phyloP scores from a whole-genome alignment of 2,113 vertebrate species.

The Cervus canadensis region DNA sequence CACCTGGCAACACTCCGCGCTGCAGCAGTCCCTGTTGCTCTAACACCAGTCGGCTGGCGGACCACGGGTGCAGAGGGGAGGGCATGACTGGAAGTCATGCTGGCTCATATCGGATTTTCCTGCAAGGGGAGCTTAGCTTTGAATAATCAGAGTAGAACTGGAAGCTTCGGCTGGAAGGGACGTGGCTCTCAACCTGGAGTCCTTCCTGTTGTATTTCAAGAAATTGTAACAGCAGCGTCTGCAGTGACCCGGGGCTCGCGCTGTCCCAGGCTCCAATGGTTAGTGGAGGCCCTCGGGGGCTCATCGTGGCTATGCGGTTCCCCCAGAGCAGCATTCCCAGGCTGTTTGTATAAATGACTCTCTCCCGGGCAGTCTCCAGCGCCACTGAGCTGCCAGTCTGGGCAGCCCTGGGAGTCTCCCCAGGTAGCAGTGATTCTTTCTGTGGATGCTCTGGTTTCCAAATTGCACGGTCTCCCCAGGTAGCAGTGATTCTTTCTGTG shows the following conservation, averaged over 20 bases:
- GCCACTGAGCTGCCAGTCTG: neutral
- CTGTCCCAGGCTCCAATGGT: neutral
- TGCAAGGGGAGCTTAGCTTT: neutral
- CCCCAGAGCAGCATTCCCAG: neutral
- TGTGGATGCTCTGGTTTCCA: neutral
- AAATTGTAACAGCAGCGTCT: neutral
- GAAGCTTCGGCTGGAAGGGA: neutral
- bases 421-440: neutral
- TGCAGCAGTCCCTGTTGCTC: neutral
- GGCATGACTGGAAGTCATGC: neutral
- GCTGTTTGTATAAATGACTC: neutral
- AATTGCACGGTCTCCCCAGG: neutral
- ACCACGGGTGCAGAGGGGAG: too few relatives aligned
- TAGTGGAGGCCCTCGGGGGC: fast-evolving
- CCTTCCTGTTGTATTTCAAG: neutral
- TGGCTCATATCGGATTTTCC: neutral
- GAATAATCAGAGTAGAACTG: neutral
- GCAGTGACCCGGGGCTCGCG: fast-evolving
- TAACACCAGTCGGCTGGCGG: neutral
- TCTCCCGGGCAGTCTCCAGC: neutral
- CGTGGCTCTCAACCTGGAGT: neutral
- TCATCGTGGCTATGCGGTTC: fast-evolving
- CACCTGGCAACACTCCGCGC: neutral
- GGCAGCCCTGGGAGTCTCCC: neutral
- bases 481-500: neutral